Conservation (phyloP, 2,888 invertebrate species). For the Heliconius aoede region DNA sequence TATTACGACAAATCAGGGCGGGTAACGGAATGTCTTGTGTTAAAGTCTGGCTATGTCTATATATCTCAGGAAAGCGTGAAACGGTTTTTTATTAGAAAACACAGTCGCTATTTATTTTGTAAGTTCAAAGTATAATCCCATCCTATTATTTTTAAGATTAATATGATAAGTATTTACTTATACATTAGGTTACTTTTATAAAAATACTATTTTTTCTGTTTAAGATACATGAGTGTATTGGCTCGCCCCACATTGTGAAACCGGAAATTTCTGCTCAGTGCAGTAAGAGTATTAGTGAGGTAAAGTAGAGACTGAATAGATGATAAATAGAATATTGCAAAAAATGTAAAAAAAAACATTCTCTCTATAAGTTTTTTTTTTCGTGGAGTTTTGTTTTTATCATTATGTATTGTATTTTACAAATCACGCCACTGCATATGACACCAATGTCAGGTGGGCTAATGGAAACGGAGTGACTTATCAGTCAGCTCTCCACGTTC, state of each 20-base stretch:
- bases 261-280: slow-evolving; percentile 51
- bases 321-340: neutral
- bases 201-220: slow-evolving; percentile 22
- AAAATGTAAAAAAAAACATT: too few relatives aligned
- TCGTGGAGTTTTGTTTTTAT: too few relatives aligned
- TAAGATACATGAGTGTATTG: slow-evolving; percentile 58
- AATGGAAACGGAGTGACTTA: neutral
- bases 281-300: slow-evolving; percentile 47
- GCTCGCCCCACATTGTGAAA: slow-evolving; percentile 53
- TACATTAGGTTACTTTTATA: neutral
- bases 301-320: slow-evolving; percentile 42
- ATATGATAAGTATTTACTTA: neutral
- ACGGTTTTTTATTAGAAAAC: too few relatives aligned
- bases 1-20: too few relatives aligned
- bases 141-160: too few relatives aligned
- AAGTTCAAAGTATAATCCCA: too few relatives aligned
- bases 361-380: too few relatives aligned
- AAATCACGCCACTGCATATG: neutral
- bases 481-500: neutral
- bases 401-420: too few relatives aligned
- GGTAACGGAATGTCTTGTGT: too few relatives aligned
- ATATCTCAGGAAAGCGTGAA: too few relatives aligned
- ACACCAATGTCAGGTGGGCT: neutral
- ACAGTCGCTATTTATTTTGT: too few relatives aligned
- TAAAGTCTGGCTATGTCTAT: too few relatives aligned